Evolutionary conservation across 2,888 invertebrate genomes (phyloP), one percentile per base, ranked within the genome.

Genomic region (Endomychus coccineus): DNA sequence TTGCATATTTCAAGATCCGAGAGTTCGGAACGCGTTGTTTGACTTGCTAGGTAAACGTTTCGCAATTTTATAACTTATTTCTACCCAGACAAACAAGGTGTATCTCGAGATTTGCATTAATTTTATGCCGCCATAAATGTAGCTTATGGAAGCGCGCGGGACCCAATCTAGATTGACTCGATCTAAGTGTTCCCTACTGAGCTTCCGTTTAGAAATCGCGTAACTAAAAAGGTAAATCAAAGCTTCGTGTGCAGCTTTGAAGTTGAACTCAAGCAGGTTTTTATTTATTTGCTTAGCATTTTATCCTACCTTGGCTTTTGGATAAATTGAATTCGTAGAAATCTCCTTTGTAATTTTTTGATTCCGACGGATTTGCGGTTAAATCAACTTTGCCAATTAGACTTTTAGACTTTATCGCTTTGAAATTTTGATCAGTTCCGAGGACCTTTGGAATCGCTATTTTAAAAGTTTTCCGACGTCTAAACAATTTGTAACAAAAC

Each of bases 71-170:
- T 60, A 58, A 61, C 60, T 61, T 58, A 57, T 59, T 59, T 54
- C 56, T 45, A 45, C 42, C 51, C 56, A 54, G 53, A 56, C 60
- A 59, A 61, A 61, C 61, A 63, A 63, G 63, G 63, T 63, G 60
- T 61, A 64, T 63, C 60, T 59, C 46, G 59, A 63, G 64, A 64
- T 65, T 65, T 65, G 64, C 65, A 65, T 65, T 65, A 65, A 65
- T 65, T 65, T 64, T 61, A 63, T 63, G 57, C 60, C 58, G 50
- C 61, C 64, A 62, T 64, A 64, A 64, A 63, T 61, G 62, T 60
- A 60, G 61, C 54, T 54, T 52, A 48, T 45, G 40, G 44, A 49
- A 44, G 46, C 46, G 45, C 50, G 50, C 41, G 37, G 22, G 36
- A 22, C 29, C 29, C 43, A 38, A 38, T 39, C 31, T 36, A 40